These are phyloP conservation scores for Masticophis lateralis DNA, from an alignment of 2,797 vertebrate species.

Conservation along the genomic window DNA sequence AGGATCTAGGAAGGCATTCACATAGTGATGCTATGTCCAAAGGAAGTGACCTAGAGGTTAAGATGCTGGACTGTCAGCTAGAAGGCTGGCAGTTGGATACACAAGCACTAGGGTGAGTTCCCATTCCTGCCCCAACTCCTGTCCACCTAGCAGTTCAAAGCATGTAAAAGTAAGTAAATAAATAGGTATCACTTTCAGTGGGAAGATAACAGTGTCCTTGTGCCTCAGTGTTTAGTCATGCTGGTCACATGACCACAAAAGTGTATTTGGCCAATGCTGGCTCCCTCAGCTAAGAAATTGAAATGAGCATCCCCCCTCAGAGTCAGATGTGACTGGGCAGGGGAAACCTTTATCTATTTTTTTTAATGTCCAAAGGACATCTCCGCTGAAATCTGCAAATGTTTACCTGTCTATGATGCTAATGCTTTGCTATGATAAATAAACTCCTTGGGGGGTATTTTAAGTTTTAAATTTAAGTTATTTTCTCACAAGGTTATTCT, in stretches of 20 bases:
- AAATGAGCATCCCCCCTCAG: not conserved
- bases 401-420: not conserved
- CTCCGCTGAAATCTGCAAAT: not conserved
- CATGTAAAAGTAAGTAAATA: not conserved
- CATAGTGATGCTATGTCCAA: too few relatives aligned
- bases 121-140: not conserved
- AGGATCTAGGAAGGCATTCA: not conserved
- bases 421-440: not conserved
- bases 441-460: not conserved
- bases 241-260: not conserved
- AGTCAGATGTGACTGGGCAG: not conserved
- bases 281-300: not conserved
- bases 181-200: not conserved
- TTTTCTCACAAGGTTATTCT: not conserved
- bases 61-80: not conserved
- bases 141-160: not conserved
- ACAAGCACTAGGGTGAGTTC: not conserved
- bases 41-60: not conserved
- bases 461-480: not conserved
- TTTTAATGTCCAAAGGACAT: not conserved
- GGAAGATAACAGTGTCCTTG: not conserved
- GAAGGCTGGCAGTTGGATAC: not conserved
- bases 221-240: not conserved
- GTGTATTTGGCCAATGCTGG: not conserved
- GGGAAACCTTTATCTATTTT: not conserved